Base-by-base conservation (phyloP, 2,888 invertebrate species). In the Acleris cristana region DNA sequence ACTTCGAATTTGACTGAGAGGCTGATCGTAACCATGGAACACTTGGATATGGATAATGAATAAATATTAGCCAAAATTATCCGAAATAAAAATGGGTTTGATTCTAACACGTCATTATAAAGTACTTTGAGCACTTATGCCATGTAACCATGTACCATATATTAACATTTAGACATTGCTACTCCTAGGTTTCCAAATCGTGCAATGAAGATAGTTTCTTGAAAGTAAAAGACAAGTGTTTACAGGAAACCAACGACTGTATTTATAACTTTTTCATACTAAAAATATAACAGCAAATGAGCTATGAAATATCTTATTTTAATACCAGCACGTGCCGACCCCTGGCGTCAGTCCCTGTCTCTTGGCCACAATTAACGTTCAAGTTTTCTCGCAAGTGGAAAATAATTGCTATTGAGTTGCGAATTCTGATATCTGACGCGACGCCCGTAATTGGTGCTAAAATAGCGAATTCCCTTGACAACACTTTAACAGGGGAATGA, bases 381-480 rank as follows among this genome's bases (percentile, higher is more conserved):
- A 82, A 88, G 83, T 88, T 88, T 88, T 87, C 87, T 87, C 84
- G 81, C 77, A 76, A 86, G 84, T 80, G 81, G 80, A 82, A 85
- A 87, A 86, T 89, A 89, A 89, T 90, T 87, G 86, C 87, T 83
- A 88, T 87, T 84, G 88, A 86, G 84, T 86, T 81, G 86, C 78
- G 79, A 86, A 83, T 84, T 82, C 79, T 80, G 83, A 83, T 85
- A 85, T 85, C 87, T 82, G 87, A 86, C 85, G 83, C 81, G 56
- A 53, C 74, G 71, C 78, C 80, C 80, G 81, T 86, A 89, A 89
- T 89, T 89, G 89, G 84, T 84, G 87, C 85, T 86, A 86, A 85
- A 85, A 85, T 78, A 84, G 81, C 84, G 82, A 87, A 86, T 84
- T 87, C 81, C 74, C 77, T 73, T 72, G 74, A 72, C 73, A 79